Percentiles rank a stretch among this genome's conserved stretches.
Evolutionary conservation across 2,888 invertebrate species (phyloP).

Genomic region (Pyrocoelia pectoralis): DNA sequence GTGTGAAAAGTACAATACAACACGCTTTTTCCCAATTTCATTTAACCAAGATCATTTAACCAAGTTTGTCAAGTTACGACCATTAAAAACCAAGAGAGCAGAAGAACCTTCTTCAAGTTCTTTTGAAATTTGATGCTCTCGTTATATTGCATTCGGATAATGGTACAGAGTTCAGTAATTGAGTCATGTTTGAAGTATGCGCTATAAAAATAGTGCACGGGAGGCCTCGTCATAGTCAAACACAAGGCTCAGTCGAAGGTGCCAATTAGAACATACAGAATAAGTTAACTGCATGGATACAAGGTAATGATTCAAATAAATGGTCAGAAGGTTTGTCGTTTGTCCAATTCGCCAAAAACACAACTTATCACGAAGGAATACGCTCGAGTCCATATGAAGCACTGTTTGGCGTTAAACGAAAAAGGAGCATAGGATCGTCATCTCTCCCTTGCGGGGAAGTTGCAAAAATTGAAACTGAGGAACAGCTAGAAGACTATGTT

Average conservation of each 20-base stretch:
- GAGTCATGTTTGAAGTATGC: too few relatives aligned
- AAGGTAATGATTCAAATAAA: constrained; percentile 39
- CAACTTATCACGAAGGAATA: constrained; percentile 41
- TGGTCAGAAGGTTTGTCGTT: constrained; percentile 47
- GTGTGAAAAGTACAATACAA: too few relatives aligned
- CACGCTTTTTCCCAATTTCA: too few relatives aligned
- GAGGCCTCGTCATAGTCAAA: neutral
- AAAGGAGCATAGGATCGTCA: neutral
- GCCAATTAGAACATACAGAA: neutral
- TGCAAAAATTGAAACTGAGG: constrained; percentile 1
- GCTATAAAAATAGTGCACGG: too few relatives aligned
- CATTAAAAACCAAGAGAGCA: too few relatives aligned
- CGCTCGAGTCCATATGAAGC: constrained; percentile 49
- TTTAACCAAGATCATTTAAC: too few relatives aligned
- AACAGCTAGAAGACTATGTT: neutral
- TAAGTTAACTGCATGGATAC: constrained; percentile 4
- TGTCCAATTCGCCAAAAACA: constrained; percentile 47
- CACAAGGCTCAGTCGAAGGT: constrained; percentile 5
- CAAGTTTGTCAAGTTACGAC: too few relatives aligned
- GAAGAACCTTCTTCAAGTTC: too few relatives aligned
- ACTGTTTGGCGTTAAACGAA: constrained; percentile 41
- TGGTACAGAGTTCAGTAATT: too few relatives aligned
- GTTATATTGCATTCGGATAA: too few relatives aligned
- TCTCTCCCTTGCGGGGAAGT: neutral
- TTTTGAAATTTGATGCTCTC: too few relatives aligned